Percentiles rank a stretch among this genome's conserved stretches.
Conservation (phyloP, 2,113 vertebrate genomes). For the Thomomys bottae region DNA sequence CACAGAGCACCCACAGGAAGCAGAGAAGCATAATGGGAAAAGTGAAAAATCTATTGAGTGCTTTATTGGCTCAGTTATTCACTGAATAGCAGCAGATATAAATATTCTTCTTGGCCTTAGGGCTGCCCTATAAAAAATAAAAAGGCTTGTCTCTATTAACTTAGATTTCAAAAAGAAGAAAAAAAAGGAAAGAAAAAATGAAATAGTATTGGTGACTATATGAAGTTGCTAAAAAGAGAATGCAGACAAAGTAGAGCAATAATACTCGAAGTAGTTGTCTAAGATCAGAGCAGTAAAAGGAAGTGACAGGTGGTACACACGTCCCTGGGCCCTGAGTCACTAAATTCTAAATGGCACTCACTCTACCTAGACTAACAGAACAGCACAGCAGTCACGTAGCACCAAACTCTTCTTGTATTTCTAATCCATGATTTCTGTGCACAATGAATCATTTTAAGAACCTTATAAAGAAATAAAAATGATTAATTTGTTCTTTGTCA, state of each 20-base stretch:
- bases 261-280: slow-evolving; percentile 77
- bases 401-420: slow-evolving; percentile 58
- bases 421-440: slow-evolving; percentile 56
- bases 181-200: slow-evolving; percentile 28
- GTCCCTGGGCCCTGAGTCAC: slow-evolving; percentile 72
- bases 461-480: slow-evolving; percentile 43
- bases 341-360: slow-evolving; percentile 62
- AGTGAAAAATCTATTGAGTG: slow-evolving; percentile 70
- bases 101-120: slow-evolving; percentile 84
- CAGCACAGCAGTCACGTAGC: slow-evolving; percentile 48
- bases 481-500: neutral
- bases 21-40: slow-evolving; percentile 80
- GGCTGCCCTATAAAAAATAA: slow-evolving; percentile 78
- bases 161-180: slow-evolving; percentile 72
- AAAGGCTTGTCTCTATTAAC: slow-evolving; percentile 81
- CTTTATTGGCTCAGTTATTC: slow-evolving; percentile 82
- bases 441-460: slow-evolving; percentile 51
- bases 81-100: slow-evolving; percentile 80
- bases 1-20: slow-evolving; percentile 75
- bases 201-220: slow-evolving; percentile 74
- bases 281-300: slow-evolving; percentile 81
- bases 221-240: slow-evolving; percentile 79
- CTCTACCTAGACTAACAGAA: slow-evolving; percentile 47
- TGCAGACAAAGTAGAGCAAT: slow-evolving; percentile 85
- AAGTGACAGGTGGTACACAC: slow-evolving; percentile 79